Evolutionary conservation across 2,113 vertebrate genomes (phyloP).

Genomic region (Garra rufa): DNA sequence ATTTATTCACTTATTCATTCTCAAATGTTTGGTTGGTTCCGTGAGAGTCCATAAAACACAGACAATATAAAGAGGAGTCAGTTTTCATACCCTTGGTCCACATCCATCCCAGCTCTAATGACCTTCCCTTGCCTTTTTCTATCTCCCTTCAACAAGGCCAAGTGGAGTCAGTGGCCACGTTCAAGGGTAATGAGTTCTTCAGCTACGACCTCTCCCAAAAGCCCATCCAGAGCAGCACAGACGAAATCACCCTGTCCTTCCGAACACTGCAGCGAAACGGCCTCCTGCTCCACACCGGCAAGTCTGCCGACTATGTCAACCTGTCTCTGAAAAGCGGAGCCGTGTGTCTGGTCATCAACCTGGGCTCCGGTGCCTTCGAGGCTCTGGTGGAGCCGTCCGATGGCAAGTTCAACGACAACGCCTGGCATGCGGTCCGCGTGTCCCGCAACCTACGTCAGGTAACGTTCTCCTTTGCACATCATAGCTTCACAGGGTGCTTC

Average conservation of each 20-base stretch:
- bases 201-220: conserved; percentile 96
- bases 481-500: not conserved
- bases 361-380: conserved; percentile 94
- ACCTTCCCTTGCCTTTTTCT: conserved; percentile 36
- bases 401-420: conserved; percentile 92
- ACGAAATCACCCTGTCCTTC: conserved; percentile 94
- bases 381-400: conserved; percentile 92
- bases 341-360: conserved; percentile 95
- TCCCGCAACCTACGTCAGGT: conserved; percentile 97
- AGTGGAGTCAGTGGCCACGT: conserved; percentile 91
- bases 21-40: not conserved
- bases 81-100: not conserved
- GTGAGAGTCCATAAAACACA: not conserved
- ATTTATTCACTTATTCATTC: not conserved
- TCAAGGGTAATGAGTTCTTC: conserved; percentile 95
- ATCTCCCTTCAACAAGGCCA: conserved; percentile 77
- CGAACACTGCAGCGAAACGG: conserved; percentile 92
- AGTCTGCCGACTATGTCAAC: conserved; percentile 93
- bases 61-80: not conserved
- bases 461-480: conserved; percentile 50
- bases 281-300: conserved; percentile 94
- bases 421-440: conserved; percentile 91
- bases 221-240: conserved; percentile 96
- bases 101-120: conserved; percentile 12
- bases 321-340: conserved; percentile 91